Evolutionary conservation across 2,113 vertebrate species (phyloP).

Genomic region (Anseranas semipalmata): DNA sequence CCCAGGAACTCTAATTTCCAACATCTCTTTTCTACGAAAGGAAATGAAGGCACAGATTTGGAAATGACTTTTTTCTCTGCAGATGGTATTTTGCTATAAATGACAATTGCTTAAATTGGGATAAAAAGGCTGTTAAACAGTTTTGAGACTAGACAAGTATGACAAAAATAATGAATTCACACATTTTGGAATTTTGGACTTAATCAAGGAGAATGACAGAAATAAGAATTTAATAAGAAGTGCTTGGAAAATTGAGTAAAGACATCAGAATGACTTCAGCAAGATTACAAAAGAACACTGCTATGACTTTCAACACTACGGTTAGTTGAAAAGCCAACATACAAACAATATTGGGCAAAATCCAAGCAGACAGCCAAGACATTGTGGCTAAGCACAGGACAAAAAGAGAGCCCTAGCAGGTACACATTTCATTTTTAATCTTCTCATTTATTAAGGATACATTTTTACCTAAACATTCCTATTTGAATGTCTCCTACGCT

Average conservation of each 20-base stretch:
- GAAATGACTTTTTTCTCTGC: not conserved
- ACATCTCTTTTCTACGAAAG: not conserved
- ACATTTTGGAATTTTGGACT: not conserved
- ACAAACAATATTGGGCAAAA: not conserved
- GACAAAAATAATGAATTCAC: not conserved
- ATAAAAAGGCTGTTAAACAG: not conserved
- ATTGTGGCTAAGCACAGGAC: not conserved
- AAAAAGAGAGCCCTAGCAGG: not conserved
- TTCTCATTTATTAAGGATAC: not conserved
- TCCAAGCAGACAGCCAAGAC: not conserved
- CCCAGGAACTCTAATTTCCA: not conserved
- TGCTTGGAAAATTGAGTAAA: not conserved
- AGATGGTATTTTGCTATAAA: not conserved
- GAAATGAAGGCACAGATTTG: not conserved
- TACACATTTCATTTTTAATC: not conserved
- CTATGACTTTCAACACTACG: not conserved
- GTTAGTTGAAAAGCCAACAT: not conserved
- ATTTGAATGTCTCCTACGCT: not conserved
- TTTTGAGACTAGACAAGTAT: not conserved
- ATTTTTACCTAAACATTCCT: not conserved
- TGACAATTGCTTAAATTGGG: not conserved
- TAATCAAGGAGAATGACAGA: not conserved
- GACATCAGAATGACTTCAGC: not conserved
- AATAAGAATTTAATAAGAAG: not conserved
- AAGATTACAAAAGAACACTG: not conserved